phyloP scores from a whole-genome alignment of 2,113 vertebrate genomes.

The Litocranius walleri region DNA sequence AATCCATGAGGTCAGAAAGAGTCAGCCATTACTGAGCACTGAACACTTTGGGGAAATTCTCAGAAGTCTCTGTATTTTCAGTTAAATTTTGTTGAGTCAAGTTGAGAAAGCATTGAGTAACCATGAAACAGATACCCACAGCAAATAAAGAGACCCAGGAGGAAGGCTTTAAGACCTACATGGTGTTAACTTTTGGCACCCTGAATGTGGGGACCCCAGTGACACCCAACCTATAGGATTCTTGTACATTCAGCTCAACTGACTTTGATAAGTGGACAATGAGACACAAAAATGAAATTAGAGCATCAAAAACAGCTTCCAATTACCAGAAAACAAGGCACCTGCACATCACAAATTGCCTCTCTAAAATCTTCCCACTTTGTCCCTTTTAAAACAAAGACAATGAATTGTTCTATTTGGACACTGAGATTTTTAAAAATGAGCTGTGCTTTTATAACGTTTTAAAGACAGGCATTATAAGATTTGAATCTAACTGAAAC shows the following conservation, averaged over 20 bases:
- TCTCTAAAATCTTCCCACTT: slow-evolving; percentile 3
- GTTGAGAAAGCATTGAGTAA: neutral
- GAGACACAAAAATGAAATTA: slow-evolving; percentile 27
- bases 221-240: neutral
- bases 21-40: neutral
- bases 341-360: neutral
- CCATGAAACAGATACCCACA: neutral
- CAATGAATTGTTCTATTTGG: slow-evolving; percentile 15
- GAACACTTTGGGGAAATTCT: neutral
- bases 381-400: slow-evolving; percentile 40
- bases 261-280: neutral
- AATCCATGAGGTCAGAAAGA: neutral
- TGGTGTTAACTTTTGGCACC: neutral
- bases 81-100: neutral
- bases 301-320: slow-evolving; percentile 18
- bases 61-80: neutral
- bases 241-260: neutral
- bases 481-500: slow-evolving; percentile 60
- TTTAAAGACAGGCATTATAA: slow-evolving; percentile 36
- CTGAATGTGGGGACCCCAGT: neutral
- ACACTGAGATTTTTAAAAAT: neutral
- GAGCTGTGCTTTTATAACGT: slow-evolving; percentile 18
- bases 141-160: neutral
- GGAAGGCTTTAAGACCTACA: neutral
- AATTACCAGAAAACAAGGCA: slow-evolving; percentile 46